Evolutionary conservation across 2,888 invertebrate species (phyloP).

Genomic region (Elegia similella): DNA sequence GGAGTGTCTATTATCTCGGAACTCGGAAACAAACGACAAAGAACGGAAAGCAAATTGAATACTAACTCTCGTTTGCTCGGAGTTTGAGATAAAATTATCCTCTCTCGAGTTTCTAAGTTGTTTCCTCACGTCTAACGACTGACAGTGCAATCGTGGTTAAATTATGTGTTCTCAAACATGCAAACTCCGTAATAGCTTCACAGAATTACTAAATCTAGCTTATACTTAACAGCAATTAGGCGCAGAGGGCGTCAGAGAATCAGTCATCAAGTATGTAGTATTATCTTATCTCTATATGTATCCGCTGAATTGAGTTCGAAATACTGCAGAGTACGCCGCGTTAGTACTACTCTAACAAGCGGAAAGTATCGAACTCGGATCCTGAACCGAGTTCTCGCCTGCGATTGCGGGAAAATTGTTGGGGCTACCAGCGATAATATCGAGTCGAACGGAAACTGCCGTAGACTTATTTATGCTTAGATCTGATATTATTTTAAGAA

Average conservation of each 20-base stretch:
- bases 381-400: no score
- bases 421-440: neutral
- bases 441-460: neutral
- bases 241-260: no score
- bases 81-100: constrained; percentile 1
- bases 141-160: neutral
- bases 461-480: neutral
- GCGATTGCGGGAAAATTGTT: neutral
- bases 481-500: no score
- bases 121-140: neutral
- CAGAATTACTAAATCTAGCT: no score
- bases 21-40: constrained; percentile 9
- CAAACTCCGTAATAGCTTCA: no score
- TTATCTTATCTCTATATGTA: no score
- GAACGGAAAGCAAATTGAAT: constrained; percentile 12
- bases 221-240: no score
- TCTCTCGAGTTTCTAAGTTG: neutral
- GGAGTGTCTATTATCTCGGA: constrained; percentile 11
- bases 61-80: constrained; percentile 6
- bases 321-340: neutral
- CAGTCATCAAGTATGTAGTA: no score
- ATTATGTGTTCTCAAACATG: neutral
- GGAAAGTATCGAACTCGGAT: neutral
- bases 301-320: neutral
- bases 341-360: neutral